Base-by-base conservation (phyloP, 2,113 vertebrate species). In the Parus major region DNA sequence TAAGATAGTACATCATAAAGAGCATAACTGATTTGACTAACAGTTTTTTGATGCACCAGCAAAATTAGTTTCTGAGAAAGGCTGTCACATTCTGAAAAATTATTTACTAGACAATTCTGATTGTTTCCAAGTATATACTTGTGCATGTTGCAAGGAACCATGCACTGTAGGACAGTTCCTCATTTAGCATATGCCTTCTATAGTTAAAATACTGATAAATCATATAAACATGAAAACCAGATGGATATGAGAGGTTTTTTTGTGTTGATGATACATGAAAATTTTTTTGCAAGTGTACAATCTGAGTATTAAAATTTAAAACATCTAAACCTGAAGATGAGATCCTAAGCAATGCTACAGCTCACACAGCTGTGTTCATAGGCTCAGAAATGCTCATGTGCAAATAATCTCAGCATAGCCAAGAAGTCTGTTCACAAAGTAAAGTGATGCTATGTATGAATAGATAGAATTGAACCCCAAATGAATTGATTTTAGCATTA, bases 261-360 rank as follows among this genome's bases (percentile, higher is more conserved):
- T 44, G 15, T 66, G 27, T 42, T 71, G 35, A 42, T 13, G 7
- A 25, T 18, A 6, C 2, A 24, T 39, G 59, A 71, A 22, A 24
- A 21, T 39, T 42, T 33, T 36, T 72, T 85, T 73, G 33, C 12
- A 70, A 21, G 13, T 42, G 17, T 70, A 36, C 13, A 28, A 2
- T 60, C 53, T 84, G 10, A 82, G 5, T 79, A n/a, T 76, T 77
- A 72, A 86, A 65, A 50, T 35, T 69, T 69, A 44, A 92, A 79
- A 72, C 10, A 12, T 42, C 42, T 86, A 52, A 90, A 78, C 50
- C 39, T 86, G 64, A 66, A 61, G 28, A 36, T 12, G 12, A 64
- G 27, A 15, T 50, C 8, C 22, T 5, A 7, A 52, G 42, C 28
- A 36, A 3, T 75, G 11, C 27, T 13, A 0, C 56, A 12, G 56